These are phyloP conservation scores for Antechinus stuartii DNA, from an alignment of 2,113 vertebrate species.

Conservation along the genomic window DNA sequence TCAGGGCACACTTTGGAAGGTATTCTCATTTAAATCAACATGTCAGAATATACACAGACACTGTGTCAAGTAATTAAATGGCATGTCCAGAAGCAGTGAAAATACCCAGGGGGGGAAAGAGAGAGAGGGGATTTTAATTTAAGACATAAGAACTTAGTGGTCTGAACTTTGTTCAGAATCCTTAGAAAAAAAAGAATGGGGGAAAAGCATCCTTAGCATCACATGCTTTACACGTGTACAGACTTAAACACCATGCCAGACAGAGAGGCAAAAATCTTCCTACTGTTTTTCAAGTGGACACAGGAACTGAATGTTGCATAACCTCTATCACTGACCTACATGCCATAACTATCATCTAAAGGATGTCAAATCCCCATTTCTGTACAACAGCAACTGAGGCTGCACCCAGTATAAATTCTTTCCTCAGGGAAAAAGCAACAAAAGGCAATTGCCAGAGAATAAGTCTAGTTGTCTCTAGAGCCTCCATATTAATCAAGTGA, in stretches of 20 bases:
- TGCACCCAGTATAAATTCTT: slow-evolving; percentile 17
- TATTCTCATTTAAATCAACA: slow-evolving; percentile 29
- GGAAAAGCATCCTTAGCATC: too few species aligned
- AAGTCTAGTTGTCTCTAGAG: neutral
- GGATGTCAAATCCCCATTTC: slow-evolving; percentile 45
- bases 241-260: neutral
- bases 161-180: neutral
- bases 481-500: slow-evolving; percentile 40
- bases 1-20: slow-evolving; percentile 45
- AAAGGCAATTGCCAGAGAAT: neutral
- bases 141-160: neutral
- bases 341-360: slow-evolving; percentile 63
- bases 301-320: slow-evolving; percentile 34
- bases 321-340: slow-evolving; percentile 2
- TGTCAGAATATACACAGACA: neutral
- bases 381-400: slow-evolving; percentile 52
- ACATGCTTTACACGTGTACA: neutral
- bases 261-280: neutral
- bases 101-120: neutral
- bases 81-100: slow-evolving; percentile 2
- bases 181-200: too few species aligned
- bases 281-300: neutral
- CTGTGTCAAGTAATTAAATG: slow-evolving; percentile 23
- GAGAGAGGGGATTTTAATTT: neutral
- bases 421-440: slow-evolving; percentile 62